Evolutionary conservation across 2,113 vertebrate genomes (phyloP).

Genomic region (Sterrhoptilus dennistouni): DNA sequence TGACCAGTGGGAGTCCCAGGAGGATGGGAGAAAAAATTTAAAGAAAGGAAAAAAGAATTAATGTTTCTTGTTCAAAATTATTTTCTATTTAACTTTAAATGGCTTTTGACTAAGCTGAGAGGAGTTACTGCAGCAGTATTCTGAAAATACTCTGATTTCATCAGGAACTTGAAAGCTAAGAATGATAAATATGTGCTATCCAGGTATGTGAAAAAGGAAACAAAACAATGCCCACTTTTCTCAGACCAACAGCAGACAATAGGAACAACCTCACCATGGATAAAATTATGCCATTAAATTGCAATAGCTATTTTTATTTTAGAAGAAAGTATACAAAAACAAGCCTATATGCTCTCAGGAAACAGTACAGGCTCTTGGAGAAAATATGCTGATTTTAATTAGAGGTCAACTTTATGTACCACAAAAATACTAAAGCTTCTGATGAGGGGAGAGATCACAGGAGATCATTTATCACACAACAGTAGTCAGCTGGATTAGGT

Average conservation of each 20-base stretch:
- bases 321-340: neutral
- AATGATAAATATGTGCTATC: neutral
- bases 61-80: neutral
- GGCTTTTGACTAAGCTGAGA: neutral
- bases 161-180: neutral
- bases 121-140: neutral
- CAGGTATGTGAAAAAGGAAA: neutral
- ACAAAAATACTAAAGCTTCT: neutral
- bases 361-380: neutral
- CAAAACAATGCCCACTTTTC: neutral
- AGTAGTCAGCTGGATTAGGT: neutral
- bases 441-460: neutral
- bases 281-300: neutral
- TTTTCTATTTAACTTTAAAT: neutral
- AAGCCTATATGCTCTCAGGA: neutral
- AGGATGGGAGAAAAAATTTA: neutral
- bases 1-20: neutral
- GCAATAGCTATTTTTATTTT: neutral
- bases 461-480: neutral
- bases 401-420: neutral
- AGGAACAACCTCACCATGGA: neutral
- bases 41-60: neutral
- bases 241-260: neutral
- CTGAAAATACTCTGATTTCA: neutral
- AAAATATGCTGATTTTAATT: neutral